Base-by-base conservation (phyloP, 2,888 invertebrate genomes). In the Craniophora ligustri region DNA sequence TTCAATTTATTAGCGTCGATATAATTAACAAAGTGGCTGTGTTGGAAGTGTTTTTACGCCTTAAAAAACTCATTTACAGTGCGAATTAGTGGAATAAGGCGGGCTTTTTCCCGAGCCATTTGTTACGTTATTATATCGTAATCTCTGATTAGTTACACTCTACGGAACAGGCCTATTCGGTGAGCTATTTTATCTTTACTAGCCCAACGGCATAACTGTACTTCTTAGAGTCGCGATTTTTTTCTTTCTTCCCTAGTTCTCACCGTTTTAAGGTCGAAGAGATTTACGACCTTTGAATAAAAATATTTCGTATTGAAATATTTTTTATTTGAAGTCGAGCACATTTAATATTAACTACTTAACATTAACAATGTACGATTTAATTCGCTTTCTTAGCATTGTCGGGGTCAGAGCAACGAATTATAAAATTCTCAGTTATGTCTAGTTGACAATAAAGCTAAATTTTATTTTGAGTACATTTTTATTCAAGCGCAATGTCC, bases 71-170 rank as follows among this genome's bases (percentile, higher is more conserved):
- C 64, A 76, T 74, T 72, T 76, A 74, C 61, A 55, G 70, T 53
- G 72, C 73, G 64, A 78, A 81, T 83, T 78, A 82, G 79, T 74
- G 72, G 80, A 76, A 78, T 67, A 36, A 55, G 47, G 50, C 45
- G 50, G 63, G 71, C 74, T 76, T 82, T 82, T 83, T 79, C 76
- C 76, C 66, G 67, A 74, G 72, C 74, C 72, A 78, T 81, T 81
- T 78, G 78, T 82, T 77, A 77, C 78, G 77, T 84, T 79, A 82
- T 82, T 85, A 81, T 78, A 77, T 75, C 67, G 84, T 79, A 83
- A 85, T 85, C 81, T 78, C 51, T 72, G 79, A 86, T 86, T 86
- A 68, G 84, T 60, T 51, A 74, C 81, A 78, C 74, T 72, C 55
- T 54, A 70, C 67, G 64, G 67, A 60, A 35, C 46, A 32, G 53